phyloP scores from a whole-genome alignment of 1,140 invertebrate species.

The Pteromalus puparum region DNA sequence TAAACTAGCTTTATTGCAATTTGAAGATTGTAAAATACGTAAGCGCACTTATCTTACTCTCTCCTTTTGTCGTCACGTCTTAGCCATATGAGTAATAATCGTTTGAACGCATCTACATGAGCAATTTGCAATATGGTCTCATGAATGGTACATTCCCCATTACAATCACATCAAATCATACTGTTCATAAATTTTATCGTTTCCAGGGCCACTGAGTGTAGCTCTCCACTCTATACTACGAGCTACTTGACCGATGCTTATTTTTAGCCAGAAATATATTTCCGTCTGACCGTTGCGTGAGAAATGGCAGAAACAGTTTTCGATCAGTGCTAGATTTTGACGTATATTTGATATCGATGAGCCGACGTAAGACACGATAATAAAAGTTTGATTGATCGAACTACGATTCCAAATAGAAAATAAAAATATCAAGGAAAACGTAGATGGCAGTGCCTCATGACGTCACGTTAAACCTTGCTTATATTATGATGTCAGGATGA shows the following conservation, averaged over 20 bases:
- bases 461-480: too few species aligned
- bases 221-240: neutral
- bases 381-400: too few species aligned
- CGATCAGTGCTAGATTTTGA: neutral
- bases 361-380: too few species aligned
- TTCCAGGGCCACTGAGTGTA: neutral
- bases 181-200: constrained; percentile 28
- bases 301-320: neutral
- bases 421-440: too few species aligned
- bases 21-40: neutral
- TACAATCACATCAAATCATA: constrained; percentile 30
- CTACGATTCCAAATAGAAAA: too few species aligned
- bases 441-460: too few species aligned
- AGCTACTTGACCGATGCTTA: neutral
- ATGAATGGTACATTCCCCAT: constrained; percentile 13
- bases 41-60: constrained; percentile 8
- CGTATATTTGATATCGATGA: too few species aligned
- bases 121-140: constrained; percentile 34
- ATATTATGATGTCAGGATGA: too few species aligned
- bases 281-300: neutral
- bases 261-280: constrained; percentile 8
- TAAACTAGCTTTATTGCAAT: neutral
- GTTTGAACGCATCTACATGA: neutral
- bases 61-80: constrained; percentile 3
- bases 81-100: constrained; percentile 30